phyloP scores from a whole-genome alignment of 2,797 vertebrate genomes.

The Neostethus bicornis region DNA sequence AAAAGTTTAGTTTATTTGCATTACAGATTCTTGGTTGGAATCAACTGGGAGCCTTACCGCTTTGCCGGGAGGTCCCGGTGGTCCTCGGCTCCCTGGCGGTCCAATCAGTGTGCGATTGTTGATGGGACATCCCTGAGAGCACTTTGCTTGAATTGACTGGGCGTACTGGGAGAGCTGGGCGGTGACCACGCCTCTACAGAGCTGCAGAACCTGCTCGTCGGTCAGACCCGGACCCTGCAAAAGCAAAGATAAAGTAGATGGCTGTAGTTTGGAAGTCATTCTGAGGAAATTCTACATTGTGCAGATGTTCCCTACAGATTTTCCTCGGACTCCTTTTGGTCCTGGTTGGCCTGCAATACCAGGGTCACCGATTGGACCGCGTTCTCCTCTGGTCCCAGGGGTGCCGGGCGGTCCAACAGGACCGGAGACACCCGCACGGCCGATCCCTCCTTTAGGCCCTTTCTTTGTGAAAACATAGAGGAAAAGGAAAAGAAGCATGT shows the following conservation, averaged over 20 bases:
- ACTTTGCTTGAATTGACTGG: conserved; percentile 75
- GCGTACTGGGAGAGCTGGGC: conserved; percentile 81
- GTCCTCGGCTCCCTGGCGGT: conserved; percentile 71
- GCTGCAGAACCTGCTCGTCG: conserved; percentile 82
- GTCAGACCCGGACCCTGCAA: conserved; percentile 81
- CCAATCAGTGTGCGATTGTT: conserved; percentile 80
- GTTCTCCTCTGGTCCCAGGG: conserved; percentile 78
- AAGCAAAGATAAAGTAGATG: not conserved
- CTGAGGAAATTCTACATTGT: not conserved
- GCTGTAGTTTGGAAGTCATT: not conserved
- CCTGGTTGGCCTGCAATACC: conserved; percentile 74
- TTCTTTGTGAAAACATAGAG: conserved; percentile 50
- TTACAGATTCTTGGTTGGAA: not conserved
- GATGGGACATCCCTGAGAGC: conserved; percentile 80
- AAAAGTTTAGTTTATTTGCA: too few species aligned
- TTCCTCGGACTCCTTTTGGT: conserved; percentile 74
- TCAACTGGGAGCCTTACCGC: conserved; percentile 53
- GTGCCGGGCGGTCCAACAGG: conserved; percentile 77
- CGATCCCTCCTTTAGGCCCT: conserved; percentile 71
- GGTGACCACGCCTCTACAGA: conserved; percentile 81
- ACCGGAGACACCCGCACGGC: conserved; percentile 66
- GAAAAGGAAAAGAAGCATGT: not conserved
- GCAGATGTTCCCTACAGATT: conserved; percentile 68
- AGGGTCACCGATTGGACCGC: conserved; percentile 69
- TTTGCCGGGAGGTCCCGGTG: conserved; percentile 68